Evolutionary conservation across 2,113 vertebrate genomes (phyloP).

Genomic region (Tor tambroides): DNA sequence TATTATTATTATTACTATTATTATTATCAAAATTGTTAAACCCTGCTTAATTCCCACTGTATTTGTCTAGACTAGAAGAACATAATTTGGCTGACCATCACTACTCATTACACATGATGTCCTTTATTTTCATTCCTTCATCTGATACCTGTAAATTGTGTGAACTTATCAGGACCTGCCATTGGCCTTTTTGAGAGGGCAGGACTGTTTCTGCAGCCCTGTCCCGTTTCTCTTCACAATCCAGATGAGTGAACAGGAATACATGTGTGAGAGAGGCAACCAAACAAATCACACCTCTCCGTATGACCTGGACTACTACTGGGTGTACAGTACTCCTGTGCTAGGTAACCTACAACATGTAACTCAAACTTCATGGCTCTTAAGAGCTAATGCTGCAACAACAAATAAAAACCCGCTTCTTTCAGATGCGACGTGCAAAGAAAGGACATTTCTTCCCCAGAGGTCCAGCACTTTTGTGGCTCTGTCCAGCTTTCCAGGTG

Average conservation of each 20-base stretch:
- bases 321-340: slow-evolving; percentile 84
- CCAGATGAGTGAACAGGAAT: slow-evolving; percentile 66
- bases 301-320: slow-evolving; percentile 32
- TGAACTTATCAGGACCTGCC: slow-evolving; percentile 79
- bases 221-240: slow-evolving; percentile 77
- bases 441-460: slow-evolving; percentile 80
- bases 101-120: slow-evolving; percentile 51
- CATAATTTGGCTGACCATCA: not conserved
- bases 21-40: too few species aligned
- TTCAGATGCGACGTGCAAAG: slow-evolving; percentile 85
- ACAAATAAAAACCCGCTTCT: too few species aligned
- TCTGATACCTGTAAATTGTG: slow-evolving; percentile 17
- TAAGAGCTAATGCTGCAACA: not conserved
- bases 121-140: not conserved
- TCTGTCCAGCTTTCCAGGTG: slow-evolving; percentile 86
- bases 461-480: slow-evolving; percentile 84
- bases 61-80: not conserved
- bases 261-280: slow-evolving; percentile 69
- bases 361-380: not conserved
- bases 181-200: slow-evolving; percentile 75
- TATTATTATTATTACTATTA: too few species aligned
- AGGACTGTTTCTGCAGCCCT: slow-evolving; percentile 82
- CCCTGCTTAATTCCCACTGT: too few species aligned
- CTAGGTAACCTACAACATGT: slow-evolving; percentile 75
- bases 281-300: slow-evolving; percentile 41